Conservation (phyloP, 2,888 invertebrate species). For the Apomyelois bistriatella region DNA sequence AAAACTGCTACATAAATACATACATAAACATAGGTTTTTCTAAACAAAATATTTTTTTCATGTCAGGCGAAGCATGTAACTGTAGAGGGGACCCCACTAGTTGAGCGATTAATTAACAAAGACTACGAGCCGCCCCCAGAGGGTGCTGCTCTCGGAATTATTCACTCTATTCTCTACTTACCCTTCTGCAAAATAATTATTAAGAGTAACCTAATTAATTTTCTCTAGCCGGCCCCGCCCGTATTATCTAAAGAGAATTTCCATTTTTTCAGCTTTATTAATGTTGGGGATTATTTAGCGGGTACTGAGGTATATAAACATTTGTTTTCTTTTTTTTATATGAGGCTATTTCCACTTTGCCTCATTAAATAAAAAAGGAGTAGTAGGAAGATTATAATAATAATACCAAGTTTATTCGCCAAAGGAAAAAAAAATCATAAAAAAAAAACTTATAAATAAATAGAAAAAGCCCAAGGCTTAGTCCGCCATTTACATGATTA, state of each 20-base stretch:
- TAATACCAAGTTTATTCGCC: too few relatives aligned
- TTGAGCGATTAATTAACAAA: conserved; percentile 56
- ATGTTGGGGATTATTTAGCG: neutral
- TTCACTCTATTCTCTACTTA: conserved; percentile 45
- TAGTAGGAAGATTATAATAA: too few relatives aligned
- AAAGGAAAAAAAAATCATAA: too few relatives aligned
- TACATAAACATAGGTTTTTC: neutral
- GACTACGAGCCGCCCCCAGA: conserved; percentile 40
- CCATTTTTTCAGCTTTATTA: conserved; percentile 33
- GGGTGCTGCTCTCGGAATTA: conserved; percentile 44
- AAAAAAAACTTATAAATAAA: too few relatives aligned
- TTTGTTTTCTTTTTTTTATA: neutral
- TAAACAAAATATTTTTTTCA: conserved; percentile 32
- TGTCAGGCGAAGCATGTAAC: conserved; percentile 38
- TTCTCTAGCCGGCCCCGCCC: conserved; percentile 35
- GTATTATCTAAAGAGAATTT: conserved; percentile 38
- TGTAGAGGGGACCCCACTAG: conserved; percentile 41
- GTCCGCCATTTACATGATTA: too few relatives aligned
- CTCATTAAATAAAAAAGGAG: too few relatives aligned
- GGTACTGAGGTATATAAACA: neutral
- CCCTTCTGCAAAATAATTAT: conserved; percentile 54
- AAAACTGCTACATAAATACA: neutral
- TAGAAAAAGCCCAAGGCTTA: too few relatives aligned
- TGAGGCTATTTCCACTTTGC: too few relatives aligned
- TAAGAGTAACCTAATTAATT: conserved; percentile 54